Evolutionary conservation across 2,888 invertebrate species (phyloP), one percentile per base, ranked within the genome.

Genomic region (Brenthis ino): DNA sequence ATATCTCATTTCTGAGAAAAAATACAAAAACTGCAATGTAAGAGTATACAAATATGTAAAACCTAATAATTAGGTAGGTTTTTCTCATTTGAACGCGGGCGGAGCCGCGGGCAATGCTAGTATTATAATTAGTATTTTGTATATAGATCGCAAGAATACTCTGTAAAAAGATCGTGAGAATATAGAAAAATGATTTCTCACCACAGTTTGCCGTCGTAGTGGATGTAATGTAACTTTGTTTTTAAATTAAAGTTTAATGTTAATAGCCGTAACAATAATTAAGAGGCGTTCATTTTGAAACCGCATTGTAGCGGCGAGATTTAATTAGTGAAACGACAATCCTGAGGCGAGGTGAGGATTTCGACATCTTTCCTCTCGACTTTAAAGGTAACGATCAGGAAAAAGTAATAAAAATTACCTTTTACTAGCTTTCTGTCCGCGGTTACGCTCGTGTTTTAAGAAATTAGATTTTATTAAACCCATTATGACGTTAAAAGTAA

Each of bases 251-350:
- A 91, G 90, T 89, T 90, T 89, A 89, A 91, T 91, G 91, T 91
- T 91, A 91, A 91, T 87, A 86, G 86, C 86, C 85, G 85, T 87
- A 86, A 89, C 89, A 90, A 91, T 91, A 92, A 91, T 91, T 91
- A 92, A 91, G 91, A 92, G 89, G 89, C 87, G 86, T 91, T 87
- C 91, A 88, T 88, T 88, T 86, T 85, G 86, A 85, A 88, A 89
- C 90, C 89, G 87, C 89, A 86, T 82, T 85, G 86, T 87, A 84
- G 85, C 84, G 85, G 84, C 85, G 86, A 88, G 91, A 92, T 93
- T 92, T 92, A 93, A 93, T 93, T 92, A 93, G 88, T 85, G 90
- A 85, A 86, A 80, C 89, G 86, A 86, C 86, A 86, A 87, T 86
- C 80, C 83, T 76, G 65, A 66, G 68, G 73, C 64, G 66, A 66